phyloP scores from a whole-genome alignment of 2,113 vertebrate species.

The Gymnobelideus leadbeateri region DNA sequence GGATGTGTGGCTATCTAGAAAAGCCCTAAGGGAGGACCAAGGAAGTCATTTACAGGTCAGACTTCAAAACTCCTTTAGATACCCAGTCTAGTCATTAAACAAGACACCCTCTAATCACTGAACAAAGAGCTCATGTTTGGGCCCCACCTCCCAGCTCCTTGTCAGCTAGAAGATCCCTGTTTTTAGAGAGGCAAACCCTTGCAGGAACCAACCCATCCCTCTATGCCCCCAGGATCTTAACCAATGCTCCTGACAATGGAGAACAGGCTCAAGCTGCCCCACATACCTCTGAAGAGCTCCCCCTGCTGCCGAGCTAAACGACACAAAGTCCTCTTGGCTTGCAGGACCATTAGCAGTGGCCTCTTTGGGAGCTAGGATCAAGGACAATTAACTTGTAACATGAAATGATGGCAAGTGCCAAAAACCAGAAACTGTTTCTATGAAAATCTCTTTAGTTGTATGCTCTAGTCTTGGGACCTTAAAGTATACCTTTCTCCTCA shows the following conservation, averaged over 20 bases:
- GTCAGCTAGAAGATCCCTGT: rapidly evolving
- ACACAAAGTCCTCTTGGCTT: constrained; percentile 88
- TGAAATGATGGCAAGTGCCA: not conserved
- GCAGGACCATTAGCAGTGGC: constrained; percentile 81
- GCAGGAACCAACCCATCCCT: not conserved
- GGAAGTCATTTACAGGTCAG: not conserved
- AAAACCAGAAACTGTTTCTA: not conserved
- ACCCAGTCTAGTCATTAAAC: not conserved
- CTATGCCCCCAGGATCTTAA: not conserved
- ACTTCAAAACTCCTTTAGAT: not conserved
- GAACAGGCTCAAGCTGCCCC: not conserved
- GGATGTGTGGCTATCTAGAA: not conserved
- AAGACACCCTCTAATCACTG: not conserved
- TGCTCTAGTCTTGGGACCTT: not conserved
- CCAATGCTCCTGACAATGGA: not conserved
- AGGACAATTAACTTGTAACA: not conserved
- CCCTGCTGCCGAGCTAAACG: constrained; percentile 78
- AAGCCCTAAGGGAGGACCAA: not conserved
- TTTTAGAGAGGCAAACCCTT: not conserved
- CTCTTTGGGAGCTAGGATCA: constrained; percentile 80
- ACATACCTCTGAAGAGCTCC: constrained; percentile 82
- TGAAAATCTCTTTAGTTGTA: not conserved
- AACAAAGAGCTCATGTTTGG: not conserved
- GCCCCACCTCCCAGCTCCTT: not conserved
- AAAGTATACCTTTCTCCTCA: not conserved